A percentile compares a stretch with the other conserved stretches of the same genome.
Conservation (phyloP, 2,888 invertebrate species). For the Aplocera efformata region DNA sequence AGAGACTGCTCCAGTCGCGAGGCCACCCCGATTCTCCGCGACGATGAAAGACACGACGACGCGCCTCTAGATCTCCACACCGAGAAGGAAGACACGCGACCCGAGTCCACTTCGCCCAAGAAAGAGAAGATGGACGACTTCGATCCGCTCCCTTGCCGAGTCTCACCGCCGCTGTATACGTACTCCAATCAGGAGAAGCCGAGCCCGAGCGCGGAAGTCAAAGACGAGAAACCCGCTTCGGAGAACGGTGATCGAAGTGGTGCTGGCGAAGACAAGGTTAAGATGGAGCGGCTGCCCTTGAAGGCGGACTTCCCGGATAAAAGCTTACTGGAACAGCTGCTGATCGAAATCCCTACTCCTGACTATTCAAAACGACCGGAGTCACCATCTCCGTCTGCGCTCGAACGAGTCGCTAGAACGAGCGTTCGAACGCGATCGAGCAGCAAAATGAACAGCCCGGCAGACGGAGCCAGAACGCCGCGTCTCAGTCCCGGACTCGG, state of each 20-base stretch:
- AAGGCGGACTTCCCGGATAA: constrained; percentile 78
- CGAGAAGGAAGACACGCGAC: constrained; percentile 10
- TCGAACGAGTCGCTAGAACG: constrained; percentile 68
- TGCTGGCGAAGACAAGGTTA: constrained; percentile 20
- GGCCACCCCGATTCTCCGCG: constrained; percentile 30
- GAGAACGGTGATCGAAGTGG: constrained; percentile 50
- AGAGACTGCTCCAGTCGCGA: constrained; percentile 26
- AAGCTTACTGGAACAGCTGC: constrained; percentile 87
- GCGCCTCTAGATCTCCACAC: constrained; percentile 21
- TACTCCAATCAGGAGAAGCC: constrained; percentile 87
- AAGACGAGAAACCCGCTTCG: constrained; percentile 78
- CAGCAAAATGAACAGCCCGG: constrained; percentile 84
- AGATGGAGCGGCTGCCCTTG: constrained; percentile 58
- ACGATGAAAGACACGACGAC: constrained; percentile 19
- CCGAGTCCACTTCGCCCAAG: constrained; percentile 18
- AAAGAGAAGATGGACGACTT: constrained; percentile 61
- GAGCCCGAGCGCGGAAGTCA: constrained; percentile 25
- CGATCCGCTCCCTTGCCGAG: constrained; percentile 85
- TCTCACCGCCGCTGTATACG: constrained; percentile 87
- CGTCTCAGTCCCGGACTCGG: constrained; percentile 67
- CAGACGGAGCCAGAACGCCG: constrained; percentile 73
- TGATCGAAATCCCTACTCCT: constrained; percentile 89
- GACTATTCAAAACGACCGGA: constrained; percentile 73
- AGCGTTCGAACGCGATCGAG: constrained; percentile 84
- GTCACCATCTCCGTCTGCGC: constrained; percentile 70